Percentiles rank a stretch among this genome's conserved stretches.
These are phyloP conservation scores for Frankliniella fusca DNA, from an alignment of 2,888 invertebrate species.

Conservation along the genomic window DNA sequence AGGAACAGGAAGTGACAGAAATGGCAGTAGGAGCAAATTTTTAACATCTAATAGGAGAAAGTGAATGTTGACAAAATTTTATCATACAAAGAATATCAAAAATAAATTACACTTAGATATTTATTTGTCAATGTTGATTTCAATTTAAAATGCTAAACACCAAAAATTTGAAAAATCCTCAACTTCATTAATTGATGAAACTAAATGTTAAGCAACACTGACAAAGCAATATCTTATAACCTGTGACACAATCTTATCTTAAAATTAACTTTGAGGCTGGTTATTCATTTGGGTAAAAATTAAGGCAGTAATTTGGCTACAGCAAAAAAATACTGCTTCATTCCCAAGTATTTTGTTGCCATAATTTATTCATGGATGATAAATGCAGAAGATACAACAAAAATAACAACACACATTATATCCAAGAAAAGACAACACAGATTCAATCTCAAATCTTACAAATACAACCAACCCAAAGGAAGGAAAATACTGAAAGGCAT, in stretches of 20 bases:
- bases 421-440: no score
- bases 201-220: not conserved
- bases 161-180: not conserved
- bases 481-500: no score
- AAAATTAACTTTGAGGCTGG: not conserved
- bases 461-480: no score
- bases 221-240: not conserved
- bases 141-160: not conserved
- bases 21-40: not conserved
- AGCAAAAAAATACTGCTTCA: not conserved
- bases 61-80: not conserved
- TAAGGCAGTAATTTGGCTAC: not conserved
- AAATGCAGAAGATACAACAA: not conserved
- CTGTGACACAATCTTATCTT: not conserved
- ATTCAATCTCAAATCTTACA: no score
- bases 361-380: not conserved
- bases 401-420: not conserved
- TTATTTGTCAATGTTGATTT: not conserved
- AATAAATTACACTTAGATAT: not conserved
- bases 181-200: not conserved
- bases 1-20: not conserved
- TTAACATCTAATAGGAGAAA: not conserved
- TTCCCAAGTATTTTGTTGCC: not conserved
- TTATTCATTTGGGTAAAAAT: not conserved
- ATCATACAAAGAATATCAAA: not conserved